phyloP scores from a whole-genome alignment of 2,113 vertebrate genomes.

The Anarhynchus alexandrinus region DNA sequence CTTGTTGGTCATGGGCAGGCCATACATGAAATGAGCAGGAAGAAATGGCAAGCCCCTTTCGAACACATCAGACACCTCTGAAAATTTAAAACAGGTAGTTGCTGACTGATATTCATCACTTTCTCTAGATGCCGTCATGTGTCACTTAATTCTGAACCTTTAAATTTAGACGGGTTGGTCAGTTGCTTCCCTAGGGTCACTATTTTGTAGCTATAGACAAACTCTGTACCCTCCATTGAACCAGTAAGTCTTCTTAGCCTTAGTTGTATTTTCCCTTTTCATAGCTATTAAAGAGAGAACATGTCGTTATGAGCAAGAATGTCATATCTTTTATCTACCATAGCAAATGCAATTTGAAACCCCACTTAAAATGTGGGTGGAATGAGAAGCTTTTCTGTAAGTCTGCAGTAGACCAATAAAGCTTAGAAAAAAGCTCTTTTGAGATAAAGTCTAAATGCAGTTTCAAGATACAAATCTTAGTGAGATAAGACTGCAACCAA shows the following conservation, averaged over 20 bases:
- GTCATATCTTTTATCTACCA: neutral
- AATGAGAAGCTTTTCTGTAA: neutral
- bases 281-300: neutral
- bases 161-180: neutral
- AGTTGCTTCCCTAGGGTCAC: neutral
- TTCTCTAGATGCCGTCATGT: neutral
- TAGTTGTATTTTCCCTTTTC: neutral
- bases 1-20: neutral
- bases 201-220: neutral
- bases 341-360: constrained; percentile 26
- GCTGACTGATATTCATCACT: neutral
- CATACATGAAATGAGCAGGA: neutral
- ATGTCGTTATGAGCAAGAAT: neutral
- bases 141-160: neutral
- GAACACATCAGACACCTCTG: neutral
- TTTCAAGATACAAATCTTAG: constrained; percentile 12
- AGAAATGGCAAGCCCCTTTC: neutral
- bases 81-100: neutral
- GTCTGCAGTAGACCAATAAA: neutral
- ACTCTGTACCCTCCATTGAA: neutral
- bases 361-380: neutral
- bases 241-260: neutral
- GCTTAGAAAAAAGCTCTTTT: neutral
- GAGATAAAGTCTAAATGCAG: constrained; percentile 3
- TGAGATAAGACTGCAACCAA: constrained; percentile 26